These are phyloP conservation scores for Myxocyprinus asiaticus DNA, from an alignment of 2,113 vertebrate genomes.

Conservation along the genomic window DNA sequence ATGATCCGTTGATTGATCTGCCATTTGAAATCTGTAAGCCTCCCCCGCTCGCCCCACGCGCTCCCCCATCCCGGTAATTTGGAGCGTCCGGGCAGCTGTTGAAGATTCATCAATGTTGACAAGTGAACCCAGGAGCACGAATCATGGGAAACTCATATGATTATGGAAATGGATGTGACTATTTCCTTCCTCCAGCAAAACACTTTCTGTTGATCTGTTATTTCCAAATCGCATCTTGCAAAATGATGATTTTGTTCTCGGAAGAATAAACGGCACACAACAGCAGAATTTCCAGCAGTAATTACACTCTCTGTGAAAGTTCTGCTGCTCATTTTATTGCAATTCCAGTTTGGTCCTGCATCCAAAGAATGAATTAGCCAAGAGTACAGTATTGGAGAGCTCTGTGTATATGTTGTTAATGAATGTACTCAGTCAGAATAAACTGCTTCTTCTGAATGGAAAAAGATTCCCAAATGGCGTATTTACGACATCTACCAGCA, in stretches of 20 bases:
- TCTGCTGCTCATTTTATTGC: no score
- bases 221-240: slow-evolving; percentile 26
- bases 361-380: no score
- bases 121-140: slow-evolving; percentile 85
- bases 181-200: slow-evolving; percentile 59
- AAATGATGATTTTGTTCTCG: slow-evolving; percentile 37
- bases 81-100: slow-evolving; percentile 81
- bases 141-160: slow-evolving; percentile 79
- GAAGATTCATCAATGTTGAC: slow-evolving; percentile 90
- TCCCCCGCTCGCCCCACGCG: slow-evolving; percentile 57
- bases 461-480: no score
- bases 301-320: no score
- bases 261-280: no score
- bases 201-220: slow-evolving; percentile 54
- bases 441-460: no score
- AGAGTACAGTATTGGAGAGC: no score
- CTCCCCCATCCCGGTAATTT: slow-evolving; percentile 71
- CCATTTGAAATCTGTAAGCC: slow-evolving; percentile 78
- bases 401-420: no score
- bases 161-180: slow-evolving; percentile 80
- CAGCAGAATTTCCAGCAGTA: no score
- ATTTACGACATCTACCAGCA: no score
- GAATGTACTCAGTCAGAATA: no score
- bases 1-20: slow-evolving; percentile 87
- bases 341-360: no score